A percentile compares a stretch with the other conserved stretches of the same genome.
phyloP scores from a whole-genome alignment of 2,113 vertebrate genomes.

The Helogale parvula region DNA sequence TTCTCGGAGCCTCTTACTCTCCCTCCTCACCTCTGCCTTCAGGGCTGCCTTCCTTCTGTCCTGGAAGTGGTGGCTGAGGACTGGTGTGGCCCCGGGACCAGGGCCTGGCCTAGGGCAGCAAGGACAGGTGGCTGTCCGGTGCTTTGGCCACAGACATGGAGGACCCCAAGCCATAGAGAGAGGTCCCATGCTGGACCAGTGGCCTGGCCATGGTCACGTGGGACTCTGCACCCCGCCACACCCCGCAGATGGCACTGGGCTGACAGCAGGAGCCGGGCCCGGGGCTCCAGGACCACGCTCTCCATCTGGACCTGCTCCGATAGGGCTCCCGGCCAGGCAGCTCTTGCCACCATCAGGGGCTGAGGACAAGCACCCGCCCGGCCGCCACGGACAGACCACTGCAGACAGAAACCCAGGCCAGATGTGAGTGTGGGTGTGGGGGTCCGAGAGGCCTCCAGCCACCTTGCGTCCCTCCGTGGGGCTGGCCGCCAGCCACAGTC shows the following conservation, averaged over 20 bases:
- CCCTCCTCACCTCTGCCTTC: rapidly evolving
- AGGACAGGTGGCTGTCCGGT: too few relatives aligned
- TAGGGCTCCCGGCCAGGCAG: not conserved
- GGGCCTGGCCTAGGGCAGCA: too few relatives aligned
- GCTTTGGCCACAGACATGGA: not conserved
- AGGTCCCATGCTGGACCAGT: rapidly evolving
- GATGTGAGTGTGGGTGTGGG: not conserved
- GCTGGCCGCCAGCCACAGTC: not conserved
- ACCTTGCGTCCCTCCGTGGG: not conserved
- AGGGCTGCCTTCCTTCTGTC: not conserved
- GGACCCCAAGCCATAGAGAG: not conserved
- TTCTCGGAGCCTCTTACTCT: not conserved
- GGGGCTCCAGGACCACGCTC: not conserved
- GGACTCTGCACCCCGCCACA: rapidly evolving
- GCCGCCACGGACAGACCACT: rapidly evolving
- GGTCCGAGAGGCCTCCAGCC: not conserved
- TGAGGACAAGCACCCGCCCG: not conserved
- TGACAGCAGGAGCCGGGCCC: rapidly evolving
- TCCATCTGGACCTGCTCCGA: not conserved
- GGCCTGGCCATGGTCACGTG: not conserved
- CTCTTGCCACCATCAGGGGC: not conserved
- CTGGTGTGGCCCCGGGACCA: not conserved
- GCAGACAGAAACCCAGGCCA: not conserved
- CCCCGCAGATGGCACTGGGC: rapidly evolving
- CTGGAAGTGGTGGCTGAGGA: not conserved